Evolutionary conservation across 2,888 invertebrate species (phyloP).

Genomic region (Euproctis similis): DNA sequence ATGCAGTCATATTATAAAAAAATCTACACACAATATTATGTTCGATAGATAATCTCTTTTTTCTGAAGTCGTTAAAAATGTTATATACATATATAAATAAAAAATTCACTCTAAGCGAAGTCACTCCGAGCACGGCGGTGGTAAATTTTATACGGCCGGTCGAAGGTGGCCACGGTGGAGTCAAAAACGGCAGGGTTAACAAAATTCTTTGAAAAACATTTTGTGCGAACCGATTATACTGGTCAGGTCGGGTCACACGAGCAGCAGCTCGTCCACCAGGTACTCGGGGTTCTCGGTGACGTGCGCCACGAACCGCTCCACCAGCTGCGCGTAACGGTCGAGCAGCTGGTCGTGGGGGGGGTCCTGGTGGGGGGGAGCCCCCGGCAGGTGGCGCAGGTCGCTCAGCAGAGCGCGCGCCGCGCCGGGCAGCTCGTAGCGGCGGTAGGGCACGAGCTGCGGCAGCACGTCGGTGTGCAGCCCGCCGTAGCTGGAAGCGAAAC

Average conservation of each 20-base stretch:
- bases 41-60: too few relatives aligned
- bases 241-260: slow-evolving; percentile 14
- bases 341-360: neutral
- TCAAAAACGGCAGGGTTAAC: too few relatives aligned
- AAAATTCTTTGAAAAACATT: too few relatives aligned
- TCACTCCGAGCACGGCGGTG: too few relatives aligned
- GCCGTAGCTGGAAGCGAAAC: slow-evolving; percentile 27
- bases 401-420: slow-evolving; percentile 30
- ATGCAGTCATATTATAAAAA: too few relatives aligned
- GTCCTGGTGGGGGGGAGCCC: neutral
- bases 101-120: too few relatives aligned
- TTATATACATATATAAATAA: too few relatives aligned
- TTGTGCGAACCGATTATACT: too few relatives aligned
- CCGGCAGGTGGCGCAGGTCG: slow-evolving; percentile 20
- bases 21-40: too few relatives aligned
- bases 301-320: slow-evolving; percentile 19
- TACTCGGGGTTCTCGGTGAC: slow-evolving; percentile 35
- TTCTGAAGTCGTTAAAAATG: too few relatives aligned
- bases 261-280: slow-evolving; percentile 38
- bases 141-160: too few relatives aligned
- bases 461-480: slow-evolving; percentile 33
- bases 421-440: slow-evolving; percentile 50
- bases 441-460: slow-evolving; percentile 40
- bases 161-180: too few relatives aligned
- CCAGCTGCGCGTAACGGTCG: slow-evolving; percentile 7